phyloP scores from a whole-genome alignment of 2,888 invertebrate genomes.

The Dryococelus australis region DNA sequence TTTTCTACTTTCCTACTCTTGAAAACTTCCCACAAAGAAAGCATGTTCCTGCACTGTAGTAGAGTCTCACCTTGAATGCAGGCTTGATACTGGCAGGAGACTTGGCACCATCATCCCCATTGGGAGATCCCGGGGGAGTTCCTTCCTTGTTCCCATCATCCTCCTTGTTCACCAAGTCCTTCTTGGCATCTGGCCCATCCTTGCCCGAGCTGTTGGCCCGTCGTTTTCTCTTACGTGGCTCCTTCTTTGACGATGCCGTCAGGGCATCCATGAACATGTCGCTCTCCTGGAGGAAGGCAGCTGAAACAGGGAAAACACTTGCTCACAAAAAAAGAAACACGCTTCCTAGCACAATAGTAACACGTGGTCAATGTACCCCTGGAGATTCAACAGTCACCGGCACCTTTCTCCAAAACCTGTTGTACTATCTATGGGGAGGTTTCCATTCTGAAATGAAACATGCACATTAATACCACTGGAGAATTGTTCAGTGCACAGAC shows the following conservation, averaged over 20 bases:
- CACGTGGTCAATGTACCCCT: not conserved
- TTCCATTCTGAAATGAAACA: too few relatives aligned
- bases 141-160: conserved; percentile 43
- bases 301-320: conserved; percentile 60
- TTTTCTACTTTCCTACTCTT: too few relatives aligned
- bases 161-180: conserved; percentile 41
- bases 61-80: conserved; percentile 58
- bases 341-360: not conserved
- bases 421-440: too few relatives aligned
- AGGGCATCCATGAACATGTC: conserved; percentile 94
- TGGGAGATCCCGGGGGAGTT: conserved; percentile 66
- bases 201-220: conserved; percentile 69
- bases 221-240: conserved; percentile 80
- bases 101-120: conserved; percentile 46
- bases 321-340: not conserved
- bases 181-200: conserved; percentile 61
- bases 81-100: conserved; percentile 59
- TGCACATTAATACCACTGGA: too few relatives aligned
- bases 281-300: conserved; percentile 83
- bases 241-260: conserved; percentile 76
- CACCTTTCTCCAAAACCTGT: too few relatives aligned
- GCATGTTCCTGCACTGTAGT: too few relatives aligned
- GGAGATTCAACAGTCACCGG: not conserved
- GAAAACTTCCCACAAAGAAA: too few relatives aligned
- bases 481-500: too few relatives aligned